Percentiles rank a stretch among this genome's conserved stretches.
Evolutionary conservation across 1,140 invertebrate genomes (phyloP).

Genomic region (Megalopta genalis): DNA sequence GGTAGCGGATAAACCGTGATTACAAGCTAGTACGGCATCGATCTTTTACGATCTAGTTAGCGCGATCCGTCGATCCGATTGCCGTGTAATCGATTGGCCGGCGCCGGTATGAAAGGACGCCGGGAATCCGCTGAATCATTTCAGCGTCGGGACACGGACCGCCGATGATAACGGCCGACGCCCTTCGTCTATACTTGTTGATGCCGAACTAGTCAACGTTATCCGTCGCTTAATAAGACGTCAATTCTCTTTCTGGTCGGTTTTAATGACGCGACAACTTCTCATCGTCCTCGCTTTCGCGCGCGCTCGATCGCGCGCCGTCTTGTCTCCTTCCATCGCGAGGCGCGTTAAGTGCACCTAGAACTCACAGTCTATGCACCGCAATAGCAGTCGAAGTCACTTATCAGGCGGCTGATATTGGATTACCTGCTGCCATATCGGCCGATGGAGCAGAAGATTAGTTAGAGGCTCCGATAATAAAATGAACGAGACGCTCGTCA

Average conservation of each 20-base stretch:
- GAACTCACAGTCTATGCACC: background rate
- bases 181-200: conserved; percentile 35
- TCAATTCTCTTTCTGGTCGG: conserved; percentile 42
- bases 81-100: conserved; percentile 61
- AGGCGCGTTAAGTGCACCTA: background rate
- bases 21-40: conserved; percentile 23
- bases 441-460: background rate
- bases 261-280: conserved; percentile 37
- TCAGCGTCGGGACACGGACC: conserved; percentile 10
- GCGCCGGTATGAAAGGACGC: conserved; percentile 39
- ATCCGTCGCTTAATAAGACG: conserved; percentile 58
- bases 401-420: background rate
- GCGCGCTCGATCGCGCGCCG: background rate
- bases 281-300: background rate
- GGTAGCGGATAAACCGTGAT: conserved; percentile 23
- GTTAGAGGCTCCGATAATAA: too few species aligned
- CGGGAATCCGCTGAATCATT: conserved; percentile 60
- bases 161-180: conserved; percentile 44
- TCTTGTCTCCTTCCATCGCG: background rate
- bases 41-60: conserved; percentile 56
- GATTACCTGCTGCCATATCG: background rate
- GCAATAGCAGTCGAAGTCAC: background rate
- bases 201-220: conserved; percentile 30
- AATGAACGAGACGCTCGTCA: too few species aligned
- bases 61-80: conserved; percentile 59